Evolutionary conservation across 2,888 invertebrate genomes (phyloP).

Genomic region (Synanthedon myopaeformis): DNA sequence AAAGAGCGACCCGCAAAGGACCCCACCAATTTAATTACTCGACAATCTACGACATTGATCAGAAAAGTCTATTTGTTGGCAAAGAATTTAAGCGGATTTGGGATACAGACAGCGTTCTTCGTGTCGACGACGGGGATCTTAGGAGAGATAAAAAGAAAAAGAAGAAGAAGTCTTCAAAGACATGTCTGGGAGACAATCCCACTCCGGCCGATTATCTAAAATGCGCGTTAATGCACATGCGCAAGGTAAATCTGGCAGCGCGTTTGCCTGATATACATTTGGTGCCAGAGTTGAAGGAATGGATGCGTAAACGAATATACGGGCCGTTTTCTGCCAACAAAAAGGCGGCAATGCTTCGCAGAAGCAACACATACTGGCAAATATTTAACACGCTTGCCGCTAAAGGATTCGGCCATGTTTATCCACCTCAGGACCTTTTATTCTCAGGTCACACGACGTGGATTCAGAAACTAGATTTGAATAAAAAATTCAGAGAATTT

Average conservation of each 20-base stretch:
- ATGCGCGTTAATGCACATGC: conserved; percentile 40
- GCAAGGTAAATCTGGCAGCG: conserved; percentile 40
- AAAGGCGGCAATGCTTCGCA: conserved; percentile 22
- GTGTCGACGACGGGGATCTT: conserved; percentile 20
- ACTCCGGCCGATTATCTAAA: conserved; percentile 43
- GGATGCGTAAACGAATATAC: conserved; percentile 50
- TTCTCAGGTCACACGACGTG: conserved; percentile 33
- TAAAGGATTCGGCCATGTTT: conserved; percentile 31
- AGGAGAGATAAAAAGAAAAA: conserved; percentile 24
- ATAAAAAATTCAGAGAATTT: conserved; percentile 32
- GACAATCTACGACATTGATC: conserved; percentile 44
- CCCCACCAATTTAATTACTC: conserved; percentile 39
- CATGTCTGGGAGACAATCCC: conserved; percentile 37
- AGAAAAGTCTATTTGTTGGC: conserved; percentile 30
- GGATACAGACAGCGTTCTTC: conserved; percentile 47
- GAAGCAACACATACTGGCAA: conserved; percentile 35
- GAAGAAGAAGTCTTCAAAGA: conserved; percentile 27
- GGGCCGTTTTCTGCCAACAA: conserved; percentile 27
- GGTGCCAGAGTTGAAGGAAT: conserved; percentile 48
- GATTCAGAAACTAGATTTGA: conserved; percentile 35
- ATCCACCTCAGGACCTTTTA: conserved; percentile 21
- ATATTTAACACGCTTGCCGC: conserved; percentile 24
- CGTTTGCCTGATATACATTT: conserved; percentile 46
- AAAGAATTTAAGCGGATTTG: conserved; percentile 47
- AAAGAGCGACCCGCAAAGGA: conserved; percentile 31